Percentiles rank a stretch among this genome's conserved stretches.
These are phyloP conservation scores for Subacronicta megacephala DNA, from an alignment of 2,888 invertebrate species.

Conservation along the genomic window DNA sequence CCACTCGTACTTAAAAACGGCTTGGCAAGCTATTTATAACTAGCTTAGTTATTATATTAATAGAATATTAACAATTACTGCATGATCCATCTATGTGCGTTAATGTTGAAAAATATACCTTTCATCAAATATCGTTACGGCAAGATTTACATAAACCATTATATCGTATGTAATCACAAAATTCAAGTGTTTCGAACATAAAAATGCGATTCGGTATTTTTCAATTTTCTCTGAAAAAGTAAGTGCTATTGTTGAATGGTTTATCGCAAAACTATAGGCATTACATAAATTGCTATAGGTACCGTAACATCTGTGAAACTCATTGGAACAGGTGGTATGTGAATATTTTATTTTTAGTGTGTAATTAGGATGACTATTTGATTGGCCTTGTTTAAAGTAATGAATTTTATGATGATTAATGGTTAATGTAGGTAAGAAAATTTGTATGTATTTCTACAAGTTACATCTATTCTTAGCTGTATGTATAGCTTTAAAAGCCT, in stretches of 20 bases:
- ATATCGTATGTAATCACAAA: conserved; percentile 18
- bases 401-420: too few relatives aligned
- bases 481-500: too few relatives aligned
- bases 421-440: too few relatives aligned
- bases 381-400: background rate
- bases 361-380: background rate
- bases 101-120: background rate
- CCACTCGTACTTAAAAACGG: too few relatives aligned
- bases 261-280: conserved; percentile 41
- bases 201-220: conserved; percentile 36
- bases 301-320: conserved; percentile 14
- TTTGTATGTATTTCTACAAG: too few relatives aligned
- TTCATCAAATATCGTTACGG: background rate
- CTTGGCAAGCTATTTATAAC: too few relatives aligned
- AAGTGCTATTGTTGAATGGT: conserved; percentile 22
- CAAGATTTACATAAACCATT: conserved; percentile 3
- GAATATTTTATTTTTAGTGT: background rate
- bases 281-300: conserved; percentile 12
- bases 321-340: conserved; percentile 26
- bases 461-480: too few relatives aligned
- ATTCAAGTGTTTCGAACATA: conserved; percentile 29
- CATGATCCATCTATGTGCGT: too few relatives aligned
- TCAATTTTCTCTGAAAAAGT: conserved; percentile 34
- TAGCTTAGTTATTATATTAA: too few relatives aligned
- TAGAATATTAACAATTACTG: too few relatives aligned